Conservation (phyloP, 92 coral and sea anemone species). For the Galaxea fascicularis region DNA sequence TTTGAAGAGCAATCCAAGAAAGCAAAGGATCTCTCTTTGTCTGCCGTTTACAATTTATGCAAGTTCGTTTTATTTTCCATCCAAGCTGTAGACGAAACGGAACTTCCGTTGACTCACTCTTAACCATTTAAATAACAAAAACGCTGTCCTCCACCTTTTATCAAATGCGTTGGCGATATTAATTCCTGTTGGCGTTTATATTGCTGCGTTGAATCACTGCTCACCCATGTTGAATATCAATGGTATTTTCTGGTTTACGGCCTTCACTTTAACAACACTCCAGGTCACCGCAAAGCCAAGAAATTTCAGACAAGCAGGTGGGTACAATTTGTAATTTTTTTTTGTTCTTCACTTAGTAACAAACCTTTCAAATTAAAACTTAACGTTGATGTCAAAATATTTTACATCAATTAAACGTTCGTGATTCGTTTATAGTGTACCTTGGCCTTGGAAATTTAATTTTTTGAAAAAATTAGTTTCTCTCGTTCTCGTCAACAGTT, state of each 20-base stretch:
- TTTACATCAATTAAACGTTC: neutral
- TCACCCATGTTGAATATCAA: neutral
- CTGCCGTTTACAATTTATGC: neutral
- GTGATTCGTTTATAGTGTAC: neutral
- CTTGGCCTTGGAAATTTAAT: neutral
- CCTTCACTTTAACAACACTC: neutral
- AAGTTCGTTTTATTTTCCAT: conserved; percentile 12
- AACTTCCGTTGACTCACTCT: conserved; percentile 30
- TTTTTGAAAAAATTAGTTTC: neutral
- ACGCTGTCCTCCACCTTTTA: neutral
- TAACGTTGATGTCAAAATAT: neutral
- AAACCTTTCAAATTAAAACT: neutral
- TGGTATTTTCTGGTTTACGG: conserved; percentile 1
- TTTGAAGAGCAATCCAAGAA: neutral
- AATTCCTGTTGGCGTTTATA: too few species aligned
- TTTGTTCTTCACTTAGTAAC: neutral
- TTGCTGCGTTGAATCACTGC: neutral
- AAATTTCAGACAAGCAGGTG: conserved; percentile 23
- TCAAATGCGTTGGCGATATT: conserved; percentile 50
- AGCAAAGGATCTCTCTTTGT: neutral
- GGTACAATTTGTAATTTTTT: neutral
- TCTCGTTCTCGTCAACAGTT: neutral
- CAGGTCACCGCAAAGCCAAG: conserved; percentile 32
- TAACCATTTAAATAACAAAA: conserved; percentile 26
- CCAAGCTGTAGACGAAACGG: conserved; percentile 9